Evolutionary conservation across 2,888 invertebrate species (phyloP).

Genomic region (Clepsis dumicolana): DNA sequence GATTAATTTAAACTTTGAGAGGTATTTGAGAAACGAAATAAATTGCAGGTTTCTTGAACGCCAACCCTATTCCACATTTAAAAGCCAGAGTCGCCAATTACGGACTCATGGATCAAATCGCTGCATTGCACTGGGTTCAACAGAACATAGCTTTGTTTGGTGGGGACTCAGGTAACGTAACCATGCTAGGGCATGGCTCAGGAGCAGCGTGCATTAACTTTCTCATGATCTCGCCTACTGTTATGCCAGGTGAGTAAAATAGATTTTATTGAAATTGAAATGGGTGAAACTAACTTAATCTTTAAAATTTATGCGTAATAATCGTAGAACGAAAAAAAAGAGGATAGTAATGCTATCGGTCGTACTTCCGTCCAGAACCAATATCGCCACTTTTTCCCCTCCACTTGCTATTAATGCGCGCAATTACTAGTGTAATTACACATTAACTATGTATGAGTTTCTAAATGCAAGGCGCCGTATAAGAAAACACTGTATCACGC

Average conservation of each 20-base stretch:
- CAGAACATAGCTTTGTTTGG: conserved; percentile 98
- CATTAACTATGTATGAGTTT: no score
- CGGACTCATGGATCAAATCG: conserved; percentile 98
- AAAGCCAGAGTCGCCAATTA: conserved; percentile 97
- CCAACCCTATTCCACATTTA: conserved; percentile 94
- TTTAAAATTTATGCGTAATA: no score
- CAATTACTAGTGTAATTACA: no score
- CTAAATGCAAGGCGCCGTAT: no score
- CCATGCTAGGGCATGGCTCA: conserved; percentile 97
- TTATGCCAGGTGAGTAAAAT: conserved; percentile 87
- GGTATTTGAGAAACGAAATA: not conserved
- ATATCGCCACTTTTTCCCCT: no score
- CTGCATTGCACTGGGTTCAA: conserved; percentile 98
- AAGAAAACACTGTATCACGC: no score
- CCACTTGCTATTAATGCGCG: no score
- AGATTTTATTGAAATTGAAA: not conserved
- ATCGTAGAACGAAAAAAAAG: no score
- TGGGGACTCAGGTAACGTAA: conserved; percentile 97
- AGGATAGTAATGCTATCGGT: no score
- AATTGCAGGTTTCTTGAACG: conserved; percentile 93
- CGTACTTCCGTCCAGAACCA: no score
- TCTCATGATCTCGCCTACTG: conserved; percentile 98
- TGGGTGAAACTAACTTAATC: not conserved
- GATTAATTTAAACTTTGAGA: not conserved
- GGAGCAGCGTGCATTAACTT: conserved; percentile 99